Base-by-base conservation (phyloP, 2,797 vertebrate species). In the Falco peregrinus region DNA sequence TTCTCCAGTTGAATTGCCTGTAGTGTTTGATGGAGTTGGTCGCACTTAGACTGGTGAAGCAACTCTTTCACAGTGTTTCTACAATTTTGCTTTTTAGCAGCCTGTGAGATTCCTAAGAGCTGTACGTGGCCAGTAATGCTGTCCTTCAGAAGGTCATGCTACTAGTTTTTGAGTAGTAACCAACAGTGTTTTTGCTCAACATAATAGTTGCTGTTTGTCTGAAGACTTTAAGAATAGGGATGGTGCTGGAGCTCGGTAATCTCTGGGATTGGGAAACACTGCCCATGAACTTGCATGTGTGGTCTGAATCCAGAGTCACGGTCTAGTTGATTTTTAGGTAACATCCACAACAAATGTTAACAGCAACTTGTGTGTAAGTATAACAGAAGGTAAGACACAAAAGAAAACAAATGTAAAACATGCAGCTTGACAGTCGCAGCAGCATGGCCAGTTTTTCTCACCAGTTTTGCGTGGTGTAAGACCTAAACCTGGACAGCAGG, bases 271-370 rank as follows among this genome's bases (percentile, higher is more conserved):
- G 51, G 64, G 85, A 89, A 77, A 75, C 25, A 10, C 28, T 56
- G 26, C 26, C 57, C 7, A 1, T 70, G 51, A 89, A 78, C 0
- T 54, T 64, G 33, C 35, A 54, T 0, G 4, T 18, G 57, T 0
- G 0, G 35, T 37, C n/a, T 83, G 39, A 89, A 90, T 22, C 3
- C 4, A 54, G 7, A 11, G 47, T 54, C 45, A 77, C 0, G 3
- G 16, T 54, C 45, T 68, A 16, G 7, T 9, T 41, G 18, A 77
- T 37, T 84, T 84, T 82, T 53, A 71, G 84, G 45, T 68, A 93
- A 78, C 67, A 65, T 68, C 59, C 61, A 57, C 60, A 74, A 6
- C 11, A 81, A 82, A 78, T 3, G 35, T 68, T 79, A 93, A 65
- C 16, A 61, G 50, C 47, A 68, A 20, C 14, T 67, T 86, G 11